These are phyloP conservation scores for Schizopygopsis pylzovi DNA, from an alignment of 2,797 vertebrate species.

Conservation along the genomic window DNA sequence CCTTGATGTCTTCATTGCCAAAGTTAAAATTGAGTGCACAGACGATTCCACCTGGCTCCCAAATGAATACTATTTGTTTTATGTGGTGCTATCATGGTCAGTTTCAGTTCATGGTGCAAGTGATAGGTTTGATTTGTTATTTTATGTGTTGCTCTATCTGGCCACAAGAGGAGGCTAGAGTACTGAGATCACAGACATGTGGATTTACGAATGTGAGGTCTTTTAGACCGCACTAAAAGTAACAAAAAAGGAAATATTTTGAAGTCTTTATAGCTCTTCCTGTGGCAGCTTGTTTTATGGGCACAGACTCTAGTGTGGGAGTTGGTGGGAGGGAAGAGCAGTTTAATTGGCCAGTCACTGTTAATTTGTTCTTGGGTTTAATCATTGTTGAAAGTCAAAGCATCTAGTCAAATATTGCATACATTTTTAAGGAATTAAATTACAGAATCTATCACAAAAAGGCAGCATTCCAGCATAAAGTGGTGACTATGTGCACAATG, in stretches of 20 bases:
- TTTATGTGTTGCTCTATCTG: slow-evolving; percentile 15
- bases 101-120: slow-evolving; percentile 27
- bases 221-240: neutral
- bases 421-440: neutral
- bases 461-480: neutral
- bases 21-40: neutral
- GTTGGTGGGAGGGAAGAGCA: slow-evolving; percentile 1
- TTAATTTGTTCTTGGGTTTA: slow-evolving; percentile 6
- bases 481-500: slow-evolving; percentile 11
- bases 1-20: neutral
- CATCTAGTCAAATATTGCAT: neutral
- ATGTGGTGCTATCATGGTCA: neutral
- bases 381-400: slow-evolving; percentile 2
- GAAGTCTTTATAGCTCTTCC: slow-evolving; percentile 21
- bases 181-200: neutral
- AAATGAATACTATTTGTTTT: neutral
- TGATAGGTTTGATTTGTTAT: neutral
- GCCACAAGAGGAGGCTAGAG: slow-evolving; percentile 60
- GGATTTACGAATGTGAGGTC: neutral
- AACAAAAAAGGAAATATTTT: slow-evolving; percentile 1
- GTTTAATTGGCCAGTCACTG: slow-evolving; percentile 7
- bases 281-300: slow-evolving; percentile 41
- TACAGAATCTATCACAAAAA: neutral
- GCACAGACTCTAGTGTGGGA: neutral
- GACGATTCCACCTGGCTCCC: neutral